Percentiles rank a stretch among this genome's conserved stretches.
Evolutionary conservation across 64 coral and sea anemone species (phyloP).

Genomic region (Montipora efflorescens): DNA sequence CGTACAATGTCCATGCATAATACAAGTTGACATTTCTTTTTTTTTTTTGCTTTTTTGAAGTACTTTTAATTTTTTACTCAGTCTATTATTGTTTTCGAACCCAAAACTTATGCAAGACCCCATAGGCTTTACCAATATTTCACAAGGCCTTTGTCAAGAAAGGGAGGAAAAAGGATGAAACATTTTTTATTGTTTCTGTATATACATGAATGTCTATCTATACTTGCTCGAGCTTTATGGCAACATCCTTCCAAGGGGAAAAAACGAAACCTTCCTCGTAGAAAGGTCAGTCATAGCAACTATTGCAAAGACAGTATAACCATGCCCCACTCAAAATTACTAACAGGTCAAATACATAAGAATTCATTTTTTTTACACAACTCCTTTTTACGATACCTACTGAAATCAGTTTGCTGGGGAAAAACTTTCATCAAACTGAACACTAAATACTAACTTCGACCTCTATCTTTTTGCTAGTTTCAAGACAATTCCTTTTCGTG

Average conservation of each 20-base stretch:
- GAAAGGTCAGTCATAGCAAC: neutral
- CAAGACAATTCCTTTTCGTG: constrained; percentile 94
- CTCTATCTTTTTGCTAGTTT: constrained; percentile 97
- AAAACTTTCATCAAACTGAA: neutral
- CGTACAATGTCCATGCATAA: constrained; percentile 33
- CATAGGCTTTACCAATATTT: neutral
- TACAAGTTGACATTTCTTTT: neutral
- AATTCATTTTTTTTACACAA: neutral
- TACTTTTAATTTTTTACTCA: neutral
- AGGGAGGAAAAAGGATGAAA: neutral
- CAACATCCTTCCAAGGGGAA: neutral
- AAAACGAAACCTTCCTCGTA: neutral
- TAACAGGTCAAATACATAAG: neutral
- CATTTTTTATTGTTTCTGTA: no score
- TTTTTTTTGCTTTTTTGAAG: neutral
- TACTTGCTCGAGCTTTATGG: neutral
- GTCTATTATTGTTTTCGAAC: neutral
- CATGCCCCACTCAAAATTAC: neutral
- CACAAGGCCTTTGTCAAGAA: constrained; percentile 40
- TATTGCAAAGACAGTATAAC: neutral
- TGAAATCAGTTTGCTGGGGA: neutral
- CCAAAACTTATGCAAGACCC: neutral
- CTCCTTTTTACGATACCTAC: constrained; percentile 16
- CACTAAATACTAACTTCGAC: neutral
- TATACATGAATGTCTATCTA: neutral